A percentile compares a stretch with the other conserved stretches of the same genome.
Evolutionary conservation across 92 coral and sea anemone species (phyloP).

Genomic region (Paramuricea clavata): DNA sequence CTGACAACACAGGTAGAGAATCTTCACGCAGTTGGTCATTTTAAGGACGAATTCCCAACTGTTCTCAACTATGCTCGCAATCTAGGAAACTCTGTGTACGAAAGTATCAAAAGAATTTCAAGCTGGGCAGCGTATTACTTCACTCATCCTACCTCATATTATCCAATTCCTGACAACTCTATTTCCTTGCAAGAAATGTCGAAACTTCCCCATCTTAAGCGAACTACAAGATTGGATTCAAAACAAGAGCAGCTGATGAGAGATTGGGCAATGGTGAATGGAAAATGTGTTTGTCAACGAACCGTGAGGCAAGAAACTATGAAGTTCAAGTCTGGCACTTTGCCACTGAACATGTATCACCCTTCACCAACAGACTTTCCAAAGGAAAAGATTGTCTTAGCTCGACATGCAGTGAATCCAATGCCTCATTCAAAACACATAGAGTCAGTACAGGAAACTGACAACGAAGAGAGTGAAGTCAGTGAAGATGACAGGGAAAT

Average conservation of each 20-base stretch:
- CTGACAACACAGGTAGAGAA: conserved; percentile 50
- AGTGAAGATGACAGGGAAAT: conserved; percentile 11
- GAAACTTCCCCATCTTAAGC: conserved; percentile 56
- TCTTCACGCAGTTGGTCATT: conserved; percentile 55
- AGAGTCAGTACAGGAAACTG: not conserved
- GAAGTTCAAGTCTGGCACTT: conserved; percentile 53
- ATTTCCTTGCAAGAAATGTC: conserved; percentile 47
- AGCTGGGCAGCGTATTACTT: conserved; percentile 60
- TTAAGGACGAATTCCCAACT: conserved; percentile 51
- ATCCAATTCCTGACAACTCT: conserved; percentile 50
- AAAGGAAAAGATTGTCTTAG: conserved; percentile 1
- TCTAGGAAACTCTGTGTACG: conserved; percentile 59
- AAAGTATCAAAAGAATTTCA: conserved; percentile 45
- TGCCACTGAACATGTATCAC: conserved; percentile 24
- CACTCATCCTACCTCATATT: conserved; percentile 53
- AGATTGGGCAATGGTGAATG: conserved; percentile 46
- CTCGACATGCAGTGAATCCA: not conserved
- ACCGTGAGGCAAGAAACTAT: conserved; percentile 37
- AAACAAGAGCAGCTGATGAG: conserved; percentile 41
- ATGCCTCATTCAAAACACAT: too few relatives aligned
- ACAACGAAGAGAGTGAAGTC: too few relatives aligned
- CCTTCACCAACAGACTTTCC: conserved; percentile 15
- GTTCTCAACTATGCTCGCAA: conserved; percentile 53
- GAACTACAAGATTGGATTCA: conserved; percentile 42
- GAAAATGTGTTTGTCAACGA: conserved; percentile 53